Evolutionary conservation across 2,797 vertebrate species (phyloP), one percentile per base, ranked within the genome.

Genomic region (Mormyrops boulengeri): DNA sequence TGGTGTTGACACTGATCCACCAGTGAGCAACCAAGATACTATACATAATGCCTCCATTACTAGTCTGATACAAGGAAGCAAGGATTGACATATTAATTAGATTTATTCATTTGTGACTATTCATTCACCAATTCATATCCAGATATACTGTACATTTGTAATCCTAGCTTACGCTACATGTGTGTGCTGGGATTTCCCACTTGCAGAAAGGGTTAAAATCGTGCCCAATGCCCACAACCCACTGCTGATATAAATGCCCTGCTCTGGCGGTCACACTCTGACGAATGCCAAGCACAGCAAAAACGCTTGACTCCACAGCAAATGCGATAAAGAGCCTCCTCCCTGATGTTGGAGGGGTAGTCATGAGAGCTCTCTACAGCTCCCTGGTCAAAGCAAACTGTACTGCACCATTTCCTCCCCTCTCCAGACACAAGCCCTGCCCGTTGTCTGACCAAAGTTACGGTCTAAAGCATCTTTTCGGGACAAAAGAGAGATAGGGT

Each of bases 291-390:
- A 80, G 62, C 88, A 88, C 90, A 87, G 84, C 19, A 49, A 88
- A 88, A 41, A 60, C 30, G 57, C 77, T 89, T 91, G 77, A 62
- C 87, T 91, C 49, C 90, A 17, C 85, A 57, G 89, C 57, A 92
- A 90, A 92, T 88, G 92, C 17, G 77, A 87, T 91, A 91, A 90
- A 53, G n/a, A 3, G 6, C 52, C 85, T 17, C 52, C 30, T 30
- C 52, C 30, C 30, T 8, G 41, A n/a, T 26, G 90, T 52, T 85
- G 77, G 91, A 38, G 73, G 41, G 41, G 62, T 53, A 88, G 89
- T 52, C 12, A 30, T 60, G 66, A 86, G 11, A 89, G 26, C 50
- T 49, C 57, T 86, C 19, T 8, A 30, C 89, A 62, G 89, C 84
- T 90, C 88, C 49, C 22, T 30, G 85, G 82, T 91, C 85, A 91